Conservation (phyloP, 2,797 vertebrate genomes). For the Hafferia zeledoni region DNA sequence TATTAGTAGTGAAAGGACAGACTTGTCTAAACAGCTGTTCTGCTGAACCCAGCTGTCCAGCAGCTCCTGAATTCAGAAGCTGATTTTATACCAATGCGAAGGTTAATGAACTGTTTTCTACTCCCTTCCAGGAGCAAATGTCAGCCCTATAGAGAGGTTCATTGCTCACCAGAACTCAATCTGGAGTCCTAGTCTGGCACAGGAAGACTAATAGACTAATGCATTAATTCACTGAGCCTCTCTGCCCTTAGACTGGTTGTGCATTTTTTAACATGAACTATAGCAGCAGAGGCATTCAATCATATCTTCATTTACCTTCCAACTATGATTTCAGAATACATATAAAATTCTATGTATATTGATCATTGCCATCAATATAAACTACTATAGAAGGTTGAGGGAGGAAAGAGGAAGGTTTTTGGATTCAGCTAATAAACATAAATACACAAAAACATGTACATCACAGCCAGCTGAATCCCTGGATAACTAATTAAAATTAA, state of each 20-base stretch:
- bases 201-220: constrained; percentile 43
- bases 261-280: constrained; percentile 48
- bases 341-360: constrained; percentile 19
- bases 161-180: constrained; percentile 35
- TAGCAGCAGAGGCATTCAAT: constrained; percentile 45
- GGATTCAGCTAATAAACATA: constrained; percentile 24
- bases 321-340: constrained; percentile 36
- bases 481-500: constrained; percentile 78
- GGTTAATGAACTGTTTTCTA: constrained; percentile 32
- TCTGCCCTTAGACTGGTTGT: background rate
- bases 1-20: background rate
- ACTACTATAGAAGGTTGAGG: background rate
- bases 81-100: constrained; percentile 25
- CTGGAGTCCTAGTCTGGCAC: background rate
- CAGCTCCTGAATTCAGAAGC: constrained; percentile 3
- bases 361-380: constrained; percentile 47
- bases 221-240: constrained; percentile 38
- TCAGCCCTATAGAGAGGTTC: constrained; percentile 21
- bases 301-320: constrained; percentile 57
- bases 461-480: constrained; percentile 62
- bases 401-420: background rate
- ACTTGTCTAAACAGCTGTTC: background rate
- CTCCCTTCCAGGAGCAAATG: constrained; percentile 26
- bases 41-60: background rate
- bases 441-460: constrained; percentile 73